Evolutionary conservation across 2,888 invertebrate genomes (phyloP).

Genomic region (Tenthredo amoena): DNA sequence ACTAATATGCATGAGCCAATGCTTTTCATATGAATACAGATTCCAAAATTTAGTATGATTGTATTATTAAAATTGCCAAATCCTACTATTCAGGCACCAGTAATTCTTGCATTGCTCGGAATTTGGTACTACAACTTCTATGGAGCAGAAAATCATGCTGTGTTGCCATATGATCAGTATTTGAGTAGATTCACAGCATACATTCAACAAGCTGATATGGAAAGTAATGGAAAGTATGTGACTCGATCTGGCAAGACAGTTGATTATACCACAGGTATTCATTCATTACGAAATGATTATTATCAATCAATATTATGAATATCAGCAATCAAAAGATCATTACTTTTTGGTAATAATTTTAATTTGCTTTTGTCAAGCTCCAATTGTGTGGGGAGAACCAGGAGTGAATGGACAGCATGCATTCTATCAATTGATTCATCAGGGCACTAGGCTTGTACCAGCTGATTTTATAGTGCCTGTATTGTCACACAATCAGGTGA

Average conservation of each 20-base stretch:
- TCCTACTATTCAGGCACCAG: slow-evolving; percentile 86
- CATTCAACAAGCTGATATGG: slow-evolving; percentile 99
- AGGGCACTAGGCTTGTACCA: slow-evolving; percentile 94
- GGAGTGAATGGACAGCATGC: slow-evolving; percentile 99
- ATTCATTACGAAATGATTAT: not conserved
- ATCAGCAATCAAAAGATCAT: not conserved
- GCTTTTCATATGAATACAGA: not conserved
- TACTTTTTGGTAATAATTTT: slow-evolving; percentile 35
- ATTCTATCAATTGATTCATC: slow-evolving; percentile 99
- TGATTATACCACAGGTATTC: slow-evolving; percentile 79
- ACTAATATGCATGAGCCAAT: not conserved
- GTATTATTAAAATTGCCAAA: slow-evolving; percentile 46
- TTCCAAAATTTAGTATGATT: not conserved
- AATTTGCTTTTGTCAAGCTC: slow-evolving; percentile 66
- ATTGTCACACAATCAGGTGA: slow-evolving; percentile 88
- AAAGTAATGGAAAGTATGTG: slow-evolving; percentile 98
- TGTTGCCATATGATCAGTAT: slow-evolving; percentile 99
- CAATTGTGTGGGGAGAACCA: slow-evolving; percentile 94
- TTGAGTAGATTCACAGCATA: slow-evolving; percentile 99
- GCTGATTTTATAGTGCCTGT: slow-evolving; percentile 98
- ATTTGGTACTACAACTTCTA: slow-evolving; percentile 98
- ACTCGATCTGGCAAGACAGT: slow-evolving; percentile 84
- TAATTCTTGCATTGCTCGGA: slow-evolving; percentile 94
- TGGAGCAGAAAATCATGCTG: slow-evolving; percentile 96
- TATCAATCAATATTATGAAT: not conserved